Evolutionary conservation across 2,113 vertebrate species (phyloP), one percentile per base, ranked within the genome.

Genomic region (Callopanchax toddi): DNA sequence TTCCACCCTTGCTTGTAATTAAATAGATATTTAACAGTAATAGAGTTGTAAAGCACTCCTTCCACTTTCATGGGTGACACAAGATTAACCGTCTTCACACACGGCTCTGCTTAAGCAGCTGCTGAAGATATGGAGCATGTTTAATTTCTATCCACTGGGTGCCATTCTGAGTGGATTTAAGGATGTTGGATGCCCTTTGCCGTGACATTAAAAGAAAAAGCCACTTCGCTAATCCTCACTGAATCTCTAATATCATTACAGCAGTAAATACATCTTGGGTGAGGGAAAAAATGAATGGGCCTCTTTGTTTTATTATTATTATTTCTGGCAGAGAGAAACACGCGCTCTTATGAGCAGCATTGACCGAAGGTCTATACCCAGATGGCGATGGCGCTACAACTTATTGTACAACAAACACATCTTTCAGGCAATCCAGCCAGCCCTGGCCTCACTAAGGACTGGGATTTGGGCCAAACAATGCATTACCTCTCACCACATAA

Each of bases 261-360:
- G 76, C 16, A 36, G 81, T 78, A 87, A 91, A 89, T 89, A 86
- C 82, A 89, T 90, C 87, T 87, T 77, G 6, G n/a, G 67, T 78
- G 79, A 81, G 82, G 79, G 78, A 79, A 87, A 78, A 82, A 77
- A 76, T 87, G 84, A 88, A 89, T 87, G 68, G 84, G 83, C 86
- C 87, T 81, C 85, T 89, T 87, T 91, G 87, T 92, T 92, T 92
- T 91, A 92, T 91, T 87, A 83, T 80, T 92, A 91, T 92, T 93
- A 89, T 92, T 92, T 88, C 92, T 93, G 92, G 92, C 91, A 86
- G 54, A 0, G 25, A 39, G 56, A 72, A 18, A 81, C 73, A 72
- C 76, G 61, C 86, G 83, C 84, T 83, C 62, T 88, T 82, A 88
- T 85, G 86, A 80, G 74, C 78, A 56, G 85, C 51, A 29, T 77